Base-by-base conservation (phyloP, 2,888 invertebrate species). In the Drosophila birchii region DNA sequence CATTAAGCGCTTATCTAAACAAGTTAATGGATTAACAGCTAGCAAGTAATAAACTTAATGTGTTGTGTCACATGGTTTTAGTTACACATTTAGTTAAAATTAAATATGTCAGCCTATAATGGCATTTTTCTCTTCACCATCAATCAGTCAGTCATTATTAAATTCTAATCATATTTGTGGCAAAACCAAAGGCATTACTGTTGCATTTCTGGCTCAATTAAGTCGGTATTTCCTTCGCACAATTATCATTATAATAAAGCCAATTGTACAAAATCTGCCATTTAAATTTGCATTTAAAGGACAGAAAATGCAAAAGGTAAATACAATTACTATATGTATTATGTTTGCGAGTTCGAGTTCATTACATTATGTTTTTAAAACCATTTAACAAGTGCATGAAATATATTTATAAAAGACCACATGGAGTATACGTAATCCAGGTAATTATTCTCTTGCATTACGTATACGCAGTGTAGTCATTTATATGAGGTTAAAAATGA, bases 21-120 rank as follows among this genome's bases (percentile, higher is more conserved):
- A 51, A 51, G 34, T 16, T 53, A 53, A 36, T 53, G 23, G 36
- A 53, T 53, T 53, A 34, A 53, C 16, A 3, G 51, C 20, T 36
- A 16, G 36, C 34, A 23, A 53, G 51, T 20, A 36, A 53, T 36
- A 23, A 53, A 53, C 23, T 34, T 51, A 14, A 49, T n/a, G 29
- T 29, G 26, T 20, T 26, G 18, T 44, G 20, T 20, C 44, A 3
- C 4, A 23, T 14, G 44, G 44, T 44, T 23, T 5, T 3, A 5
- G 14, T 44, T 16, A 23, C 44, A 44, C 23, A 44, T 23, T 44
- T 8, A 44, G 8, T 34, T 34, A 18, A 20, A 34, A 20, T 51
- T 2, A 16, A 20, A 5, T 51, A 32, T 3, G 14, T 14, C 34
- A 51, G 16, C 51, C 9, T 8, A 9, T 20, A 34, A 20, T 51